phyloP scores from a whole-genome alignment of 1,140 invertebrate species.

The Colletes gigas region DNA sequence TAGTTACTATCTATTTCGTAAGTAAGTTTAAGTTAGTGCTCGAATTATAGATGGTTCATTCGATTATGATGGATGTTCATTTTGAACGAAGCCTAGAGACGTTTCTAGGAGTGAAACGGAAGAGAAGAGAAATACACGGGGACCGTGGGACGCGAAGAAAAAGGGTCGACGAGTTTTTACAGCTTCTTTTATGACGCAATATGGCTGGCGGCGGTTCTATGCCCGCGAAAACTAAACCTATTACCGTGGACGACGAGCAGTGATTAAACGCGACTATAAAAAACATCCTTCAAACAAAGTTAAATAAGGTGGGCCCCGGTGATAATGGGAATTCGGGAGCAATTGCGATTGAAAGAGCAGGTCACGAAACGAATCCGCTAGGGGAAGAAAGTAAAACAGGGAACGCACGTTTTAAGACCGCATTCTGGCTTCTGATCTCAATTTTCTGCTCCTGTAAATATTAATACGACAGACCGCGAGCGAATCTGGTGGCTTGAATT shows the following conservation, averaged over 20 bases:
- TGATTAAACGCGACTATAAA: conserved; percentile 74
- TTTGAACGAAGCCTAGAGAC: not conserved
- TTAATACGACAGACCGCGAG: not conserved
- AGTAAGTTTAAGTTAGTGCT: too few relatives aligned
- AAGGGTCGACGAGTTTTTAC: conserved; percentile 65
- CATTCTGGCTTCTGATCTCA: not conserved
- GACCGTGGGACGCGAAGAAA: conserved; percentile 34
- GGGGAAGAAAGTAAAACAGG: not conserved
- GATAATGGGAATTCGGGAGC: conserved; percentile 63
- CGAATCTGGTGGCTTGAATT: too few relatives aligned
- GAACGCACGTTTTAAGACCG: conserved; percentile 17
- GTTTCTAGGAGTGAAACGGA: not conserved
- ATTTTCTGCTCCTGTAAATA: not conserved
- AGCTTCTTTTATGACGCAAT: conserved; percentile 72
- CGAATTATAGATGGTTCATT: too few relatives aligned
- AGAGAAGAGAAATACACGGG: conserved; percentile 20
- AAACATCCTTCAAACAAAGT: conserved; percentile 68
- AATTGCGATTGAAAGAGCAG: conserved; percentile 51
- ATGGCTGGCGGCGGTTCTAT: conserved; percentile 46
- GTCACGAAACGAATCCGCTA: not conserved
- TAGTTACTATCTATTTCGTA: too few relatives aligned
- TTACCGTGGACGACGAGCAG: conserved; percentile 61
- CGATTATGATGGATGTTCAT: too few relatives aligned
- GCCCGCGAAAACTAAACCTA: conserved; percentile 72
- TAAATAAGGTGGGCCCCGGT: conserved; percentile 64